A percentile compares a stretch with the other conserved stretches of the same genome.
Conservation (phyloP, 2,797 vertebrate species). For the Macropodus opercularis region DNA sequence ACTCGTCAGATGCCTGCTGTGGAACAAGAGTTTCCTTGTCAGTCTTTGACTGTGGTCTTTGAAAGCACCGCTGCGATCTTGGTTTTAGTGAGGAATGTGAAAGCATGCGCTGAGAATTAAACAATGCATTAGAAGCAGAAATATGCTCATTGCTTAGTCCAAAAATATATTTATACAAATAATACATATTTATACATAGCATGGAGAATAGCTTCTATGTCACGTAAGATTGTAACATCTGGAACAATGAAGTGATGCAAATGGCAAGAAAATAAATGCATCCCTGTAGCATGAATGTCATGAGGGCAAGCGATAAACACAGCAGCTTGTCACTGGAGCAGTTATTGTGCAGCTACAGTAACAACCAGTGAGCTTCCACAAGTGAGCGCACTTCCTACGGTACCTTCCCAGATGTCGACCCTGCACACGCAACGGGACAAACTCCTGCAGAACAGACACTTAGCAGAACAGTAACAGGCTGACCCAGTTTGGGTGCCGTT, state of each 20-base stretch:
- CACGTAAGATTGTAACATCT: no score
- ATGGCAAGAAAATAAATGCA: no score
- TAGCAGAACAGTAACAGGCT: slow-evolving; percentile 34
- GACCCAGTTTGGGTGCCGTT: slow-evolving; percentile 47
- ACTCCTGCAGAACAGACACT: slow-evolving; percentile 4
- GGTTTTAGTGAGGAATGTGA: not conserved
- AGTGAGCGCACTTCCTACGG: not conserved
- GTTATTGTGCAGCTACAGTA: not conserved
- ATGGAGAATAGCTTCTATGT: not conserved
- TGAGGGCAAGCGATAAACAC: not conserved
- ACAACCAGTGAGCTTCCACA: not conserved
- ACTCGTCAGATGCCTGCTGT: not conserved
- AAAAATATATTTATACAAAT: not conserved
- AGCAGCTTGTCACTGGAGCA: not conserved
- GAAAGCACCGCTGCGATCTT: not conserved
- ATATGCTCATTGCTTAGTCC: not conserved
- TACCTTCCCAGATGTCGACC: not conserved
- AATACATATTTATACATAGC: no score
- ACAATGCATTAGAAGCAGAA: not conserved
- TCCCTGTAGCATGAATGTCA: no score
- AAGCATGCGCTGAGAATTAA: no score
- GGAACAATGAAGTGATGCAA: no score
- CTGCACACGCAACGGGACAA: not conserved
- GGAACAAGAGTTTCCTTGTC: not conserved
- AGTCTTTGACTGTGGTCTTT: not conserved